Percentiles rank a stretch among this genome's conserved stretches.
Conservation (phyloP, 1,140 invertebrate species). For the Melitaea cinxia region DNA sequence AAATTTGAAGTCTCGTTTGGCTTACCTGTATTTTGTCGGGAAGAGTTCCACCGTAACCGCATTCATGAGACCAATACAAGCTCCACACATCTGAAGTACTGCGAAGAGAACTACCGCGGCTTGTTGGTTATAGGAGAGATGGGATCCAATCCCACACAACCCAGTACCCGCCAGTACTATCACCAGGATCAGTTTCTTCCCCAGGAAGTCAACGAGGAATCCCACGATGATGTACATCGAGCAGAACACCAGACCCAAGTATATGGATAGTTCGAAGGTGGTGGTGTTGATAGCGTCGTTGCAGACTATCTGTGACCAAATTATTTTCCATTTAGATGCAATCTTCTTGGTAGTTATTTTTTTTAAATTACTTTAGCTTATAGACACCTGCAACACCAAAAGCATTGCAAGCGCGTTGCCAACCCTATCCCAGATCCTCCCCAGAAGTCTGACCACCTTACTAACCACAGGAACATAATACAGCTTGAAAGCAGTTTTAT, state of each 20-base stretch:
- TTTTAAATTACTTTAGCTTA: too few species aligned
- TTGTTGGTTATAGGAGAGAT: conserved; percentile 53
- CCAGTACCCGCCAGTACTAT: conserved; percentile 55
- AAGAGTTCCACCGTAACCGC: conserved; percentile 74
- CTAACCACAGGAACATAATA: too few species aligned
- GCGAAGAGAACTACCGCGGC: conserved; percentile 68
- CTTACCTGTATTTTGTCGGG: conserved; percentile 71
- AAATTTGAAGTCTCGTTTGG: too few species aligned
- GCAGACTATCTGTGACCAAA: conserved; percentile 44
- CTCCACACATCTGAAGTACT: conserved; percentile 73
- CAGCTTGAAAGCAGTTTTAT: too few species aligned
- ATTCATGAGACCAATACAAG: conserved; percentile 75
- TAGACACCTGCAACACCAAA: too few species aligned
- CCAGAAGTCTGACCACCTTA: too few species aligned
- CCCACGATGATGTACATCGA: conserved; percentile 75
- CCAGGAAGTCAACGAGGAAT: conserved; percentile 69
- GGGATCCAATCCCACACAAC: conserved; percentile 55
- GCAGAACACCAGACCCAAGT: conserved; percentile 73
- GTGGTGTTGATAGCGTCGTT: conserved; percentile 68
- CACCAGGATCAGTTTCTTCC: conserved; percentile 71
- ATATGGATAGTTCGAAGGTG: conserved; percentile 72
- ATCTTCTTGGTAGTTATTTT: too few species aligned
- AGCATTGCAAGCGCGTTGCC: too few species aligned
- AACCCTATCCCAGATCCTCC: too few species aligned
- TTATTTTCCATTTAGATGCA: too few species aligned